Evolutionary conservation across 2,113 vertebrate genomes (phyloP).

Genomic region (Amphiprion ocellaris): DNA sequence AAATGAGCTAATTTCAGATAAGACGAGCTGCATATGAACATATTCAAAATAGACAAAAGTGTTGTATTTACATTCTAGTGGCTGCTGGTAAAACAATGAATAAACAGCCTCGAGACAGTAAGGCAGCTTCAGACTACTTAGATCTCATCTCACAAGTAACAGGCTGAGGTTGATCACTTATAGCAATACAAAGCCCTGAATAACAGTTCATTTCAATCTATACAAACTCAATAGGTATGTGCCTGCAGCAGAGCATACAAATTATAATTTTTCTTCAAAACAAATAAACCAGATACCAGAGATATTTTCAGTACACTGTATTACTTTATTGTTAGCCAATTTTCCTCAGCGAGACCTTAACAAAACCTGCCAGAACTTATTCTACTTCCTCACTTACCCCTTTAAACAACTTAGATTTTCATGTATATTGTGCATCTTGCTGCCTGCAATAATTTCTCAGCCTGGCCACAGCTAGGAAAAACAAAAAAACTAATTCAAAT

Average conservation of each 20-base stretch:
- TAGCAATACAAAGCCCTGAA: slow-evolving; percentile 49
- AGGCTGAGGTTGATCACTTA: slow-evolving; percentile 46
- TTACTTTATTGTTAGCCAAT: slow-evolving; percentile 59
- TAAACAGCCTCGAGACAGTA: slow-evolving; percentile 40
- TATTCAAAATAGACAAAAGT: slow-evolving; percentile 46
- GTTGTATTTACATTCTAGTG: slow-evolving; percentile 69
- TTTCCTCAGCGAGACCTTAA: slow-evolving; percentile 38
- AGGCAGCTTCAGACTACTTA: slow-evolving; percentile 54
- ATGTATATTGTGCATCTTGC: slow-evolving; percentile 35
- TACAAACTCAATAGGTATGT: slow-evolving; percentile 44
- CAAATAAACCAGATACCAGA: slow-evolving; percentile 40
- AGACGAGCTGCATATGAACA: slow-evolving; percentile 49
- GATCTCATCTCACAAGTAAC: slow-evolving; percentile 41
- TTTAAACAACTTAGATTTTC: slow-evolving; percentile 44
- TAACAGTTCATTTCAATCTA: slow-evolving; percentile 50
- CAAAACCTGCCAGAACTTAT: slow-evolving; percentile 30
- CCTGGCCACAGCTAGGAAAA: slow-evolving; percentile 11
- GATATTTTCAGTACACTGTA: slow-evolving; percentile 15
- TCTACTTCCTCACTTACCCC: slow-evolving; percentile 23
- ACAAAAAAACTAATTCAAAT: slow-evolving; percentile 46
- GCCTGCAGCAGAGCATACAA: slow-evolving; percentile 47
- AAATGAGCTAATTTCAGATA: slow-evolving; percentile 41
- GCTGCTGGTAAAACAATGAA: slow-evolving; percentile 56
- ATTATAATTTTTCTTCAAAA: slow-evolving; percentile 53
- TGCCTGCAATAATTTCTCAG: slow-evolving; percentile 57